Conservation (phyloP, 1,140 invertebrate species). For the Caligus rogercresseyi region DNA sequence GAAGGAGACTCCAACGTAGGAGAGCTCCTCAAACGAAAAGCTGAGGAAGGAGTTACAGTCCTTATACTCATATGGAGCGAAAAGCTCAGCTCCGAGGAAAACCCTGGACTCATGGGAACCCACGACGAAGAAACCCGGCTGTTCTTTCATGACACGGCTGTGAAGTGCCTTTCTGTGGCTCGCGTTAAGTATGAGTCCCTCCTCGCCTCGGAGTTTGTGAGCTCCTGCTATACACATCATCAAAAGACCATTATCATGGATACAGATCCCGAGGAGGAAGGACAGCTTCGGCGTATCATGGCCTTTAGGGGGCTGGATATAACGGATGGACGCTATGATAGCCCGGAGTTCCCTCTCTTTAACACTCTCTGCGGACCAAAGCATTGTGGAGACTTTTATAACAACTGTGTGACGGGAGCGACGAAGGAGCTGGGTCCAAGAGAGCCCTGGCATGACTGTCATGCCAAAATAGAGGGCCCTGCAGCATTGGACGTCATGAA, state of each 20-base stretch:
- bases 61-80: slow-evolving; percentile 25
- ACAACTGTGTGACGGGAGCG: slow-evolving; percentile 22
- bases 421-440: slow-evolving; percentile 23
- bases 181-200: slow-evolving; percentile 15
- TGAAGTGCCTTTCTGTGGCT: slow-evolving; percentile 24
- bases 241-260: slow-evolving; percentile 24
- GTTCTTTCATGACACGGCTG: slow-evolving; percentile 24
- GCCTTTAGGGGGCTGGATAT: slow-evolving; percentile 25
- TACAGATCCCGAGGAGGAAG: slow-evolving; percentile 18
- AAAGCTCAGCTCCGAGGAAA: slow-evolving; percentile 24
- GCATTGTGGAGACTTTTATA: slow-evolving; percentile 24
- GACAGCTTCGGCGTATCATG: slow-evolving; percentile 21
- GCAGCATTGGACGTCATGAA: slow-evolving; percentile 22
- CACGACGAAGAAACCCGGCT: slow-evolving; percentile 24
- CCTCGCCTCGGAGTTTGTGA: slow-evolving; percentile 22
- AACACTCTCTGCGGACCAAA: slow-evolving; percentile 21
- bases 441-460: slow-evolving; percentile 25
- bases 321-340: slow-evolving; percentile 25
- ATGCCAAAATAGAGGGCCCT: slow-evolving; percentile 23
- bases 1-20: slow-evolving; percentile 22
- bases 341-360: slow-evolving; percentile 24
- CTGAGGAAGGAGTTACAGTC: slow-evolving; percentile 24
- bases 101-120: slow-evolving; percentile 24
- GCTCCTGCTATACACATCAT: slow-evolving; percentile 25
- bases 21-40: slow-evolving; percentile 23